phyloP scores from a whole-genome alignment of 2,888 invertebrate species.

The Lymantria monacha region DNA sequence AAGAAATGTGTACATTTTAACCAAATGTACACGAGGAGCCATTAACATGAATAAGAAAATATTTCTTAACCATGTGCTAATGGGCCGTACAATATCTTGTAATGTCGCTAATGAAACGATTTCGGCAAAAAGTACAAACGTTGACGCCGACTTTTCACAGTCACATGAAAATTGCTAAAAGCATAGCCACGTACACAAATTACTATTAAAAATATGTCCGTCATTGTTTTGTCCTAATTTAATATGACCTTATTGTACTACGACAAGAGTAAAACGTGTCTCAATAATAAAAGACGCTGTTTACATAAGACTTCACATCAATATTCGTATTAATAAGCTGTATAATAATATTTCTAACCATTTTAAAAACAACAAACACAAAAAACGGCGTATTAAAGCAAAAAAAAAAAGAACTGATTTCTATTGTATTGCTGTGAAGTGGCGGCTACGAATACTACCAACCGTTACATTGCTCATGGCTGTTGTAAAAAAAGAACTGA shows the following conservation, averaged over 20 bases:
- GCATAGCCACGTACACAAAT: slow-evolving; percentile 24
- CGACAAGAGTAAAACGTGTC: neutral
- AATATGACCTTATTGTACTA: slow-evolving; percentile 1
- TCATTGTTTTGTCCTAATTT: slow-evolving; percentile 27
- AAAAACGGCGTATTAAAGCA: too few species aligned
- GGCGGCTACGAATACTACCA: too few species aligned
- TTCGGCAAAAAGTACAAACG: slow-evolving; percentile 50
- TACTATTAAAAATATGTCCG: slow-evolving; percentile 29
- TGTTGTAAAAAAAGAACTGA: too few species aligned
- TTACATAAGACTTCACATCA: too few species aligned
- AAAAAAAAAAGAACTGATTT: too few species aligned
- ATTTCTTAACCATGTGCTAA: slow-evolving; percentile 58
- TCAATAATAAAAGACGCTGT: neutral
- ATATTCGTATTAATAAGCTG: too few species aligned
- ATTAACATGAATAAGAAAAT: slow-evolving; percentile 48
- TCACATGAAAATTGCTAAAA: slow-evolving; percentile 56
- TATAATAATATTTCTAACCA: too few species aligned
- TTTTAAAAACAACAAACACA: too few species aligned
- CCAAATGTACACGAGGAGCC: slow-evolving; percentile 13
- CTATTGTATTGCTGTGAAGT: too few species aligned
- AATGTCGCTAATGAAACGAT: slow-evolving; percentile 60
- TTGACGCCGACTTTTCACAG: slow-evolving; percentile 53
- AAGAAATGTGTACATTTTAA: too few species aligned
- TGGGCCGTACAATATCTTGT: slow-evolving; percentile 44
- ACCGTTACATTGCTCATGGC: too few species aligned